Base-by-base conservation (phyloP, 2,113 vertebrate genomes). In the Elanus axillaris region DNA sequence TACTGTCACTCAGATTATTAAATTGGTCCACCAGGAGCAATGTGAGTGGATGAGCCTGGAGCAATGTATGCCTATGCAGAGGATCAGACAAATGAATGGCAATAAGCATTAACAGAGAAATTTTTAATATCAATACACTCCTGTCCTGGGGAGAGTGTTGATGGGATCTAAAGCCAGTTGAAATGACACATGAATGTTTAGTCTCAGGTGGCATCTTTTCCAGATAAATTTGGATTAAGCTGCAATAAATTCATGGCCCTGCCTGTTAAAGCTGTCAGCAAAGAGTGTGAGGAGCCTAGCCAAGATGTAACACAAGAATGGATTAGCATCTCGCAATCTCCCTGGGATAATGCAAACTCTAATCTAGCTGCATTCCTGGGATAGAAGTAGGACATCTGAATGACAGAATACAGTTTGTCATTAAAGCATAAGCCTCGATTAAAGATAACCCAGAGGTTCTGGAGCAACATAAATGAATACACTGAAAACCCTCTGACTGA, bases 151-250 rank as follows among this genome's bases (percentile, higher is more conserved):
- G 56, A 81, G 40, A 78, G 26, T 5, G 19, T 9, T 94, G 95
- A 80, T 90, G 75, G 36, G 40, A 75, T 88, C 64, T 88, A 77
- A 92, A 80, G 63, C 40, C 50, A 58, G 43, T 50, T 13, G 7
- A 96, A 96, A 90, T 56, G 74, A 92, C 84, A 64, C 38, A 40
- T 17, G 43, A 92, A 82, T 67, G 38, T 62, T 93, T 93, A 76
- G 50, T 96, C 94, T 94, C 89, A 93, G 93, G 95, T 94, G 89
- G 68, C 81, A 77, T 77, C 60, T 94, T 92, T 63, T 95, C 63
- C 63, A 96, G 81, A 85, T 88, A 86, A 77, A 73, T 74, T 77
- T n/a, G 18, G 83, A 69, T 94, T 91, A 90, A 80, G 52, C 77
- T 81, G 56, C 84, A 83, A 64, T 73, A 87, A 95, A 95, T 91